Evolutionary conservation across 2,113 vertebrate genomes (phyloP).

Genomic region (Synodontis membranacea): DNA sequence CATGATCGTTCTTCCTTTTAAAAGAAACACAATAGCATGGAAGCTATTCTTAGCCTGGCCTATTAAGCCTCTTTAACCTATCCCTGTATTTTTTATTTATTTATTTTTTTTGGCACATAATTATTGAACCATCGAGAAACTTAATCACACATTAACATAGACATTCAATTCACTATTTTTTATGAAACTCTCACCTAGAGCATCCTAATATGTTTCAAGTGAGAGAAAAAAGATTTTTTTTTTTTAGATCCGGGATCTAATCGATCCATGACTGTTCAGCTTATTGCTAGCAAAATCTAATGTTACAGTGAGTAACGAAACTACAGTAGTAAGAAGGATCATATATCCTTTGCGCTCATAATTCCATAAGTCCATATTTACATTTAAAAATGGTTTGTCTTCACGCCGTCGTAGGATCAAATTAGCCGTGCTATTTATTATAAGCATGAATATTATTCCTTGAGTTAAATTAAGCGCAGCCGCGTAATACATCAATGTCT

Average conservation of each 20-base stretch:
- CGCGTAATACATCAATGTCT: neutral
- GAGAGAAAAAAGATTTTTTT: neutral
- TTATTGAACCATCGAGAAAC: neutral
- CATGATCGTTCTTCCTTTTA: slow-evolving; percentile 5
- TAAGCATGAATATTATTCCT: neutral
- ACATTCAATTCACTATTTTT: neutral
- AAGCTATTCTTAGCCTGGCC: slow-evolving; percentile 20
- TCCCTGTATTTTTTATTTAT: too few species aligned
- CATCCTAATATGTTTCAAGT: neutral
- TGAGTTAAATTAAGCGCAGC: neutral
- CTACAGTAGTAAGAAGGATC: neutral
- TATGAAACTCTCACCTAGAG: neutral
- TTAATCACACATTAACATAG: neutral
- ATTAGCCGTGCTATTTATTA: neutral
- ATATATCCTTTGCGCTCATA: neutral
- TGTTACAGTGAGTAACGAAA: neutral
- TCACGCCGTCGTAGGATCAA: neutral
- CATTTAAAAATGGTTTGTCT: neutral
- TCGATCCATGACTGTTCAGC: neutral
- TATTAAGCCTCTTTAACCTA: neutral
- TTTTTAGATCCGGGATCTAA: neutral
- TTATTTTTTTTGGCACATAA: neutral
- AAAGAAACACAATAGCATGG: slow-evolving; percentile 25
- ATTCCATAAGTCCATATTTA: neutral
- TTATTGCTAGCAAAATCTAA: neutral